Evolutionary conservation across 2,888 invertebrate species (phyloP), one percentile per base, ranked within the genome.

Genomic region (Drosophila nigritarsus): DNA sequence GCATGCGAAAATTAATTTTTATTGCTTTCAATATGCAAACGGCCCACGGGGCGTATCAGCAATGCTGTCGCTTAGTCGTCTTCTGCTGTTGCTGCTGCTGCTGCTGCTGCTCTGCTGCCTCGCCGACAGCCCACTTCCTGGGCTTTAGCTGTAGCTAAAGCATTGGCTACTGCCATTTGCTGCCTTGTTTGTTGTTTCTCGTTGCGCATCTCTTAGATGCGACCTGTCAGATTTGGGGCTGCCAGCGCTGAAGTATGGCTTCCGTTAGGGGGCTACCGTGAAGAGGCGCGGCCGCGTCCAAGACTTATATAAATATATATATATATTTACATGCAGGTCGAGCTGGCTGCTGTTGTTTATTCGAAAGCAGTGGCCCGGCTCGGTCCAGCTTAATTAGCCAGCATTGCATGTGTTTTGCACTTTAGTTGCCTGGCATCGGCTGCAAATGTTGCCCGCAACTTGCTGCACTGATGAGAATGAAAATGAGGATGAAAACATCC

Each of bases 231-330:
- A 87, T 87, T 82, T 87, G 48, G 63, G 59, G 56, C 73, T 85
- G 74, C 75, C 80, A 70, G 69, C 70, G 77, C 90, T 87, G 82
- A 88, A 80, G 87, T 84, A 88, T 88, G 87, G 90, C 87, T 88
- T 88, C 90, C 87, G 87, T 90, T 89, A 76, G 79, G 80, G 80
- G 75, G 90, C 87, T 89, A 88, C 87, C 79, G 87, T 87, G 84
- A 81, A 68, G 69, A 74, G 75, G 65, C 53, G 76, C 73, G 77
- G 61, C 84, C 48, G 48, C 27, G 58, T 53, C 67, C 60, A 40
- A 51, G 49, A 49, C 55, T 29, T 32, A 32, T 20, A 49, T 18
- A 50, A 9, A 29, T 18, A n/a, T 18, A 24, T 18, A 49, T 15
- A 53, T 20, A 38, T 27, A 29, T 11, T n/a, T 27, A 9, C 49